Evolutionary conservation across 2,113 vertebrate genomes (phyloP), one percentile per base, ranked within the genome.

Genomic region (Tinamus guttatus): DNA sequence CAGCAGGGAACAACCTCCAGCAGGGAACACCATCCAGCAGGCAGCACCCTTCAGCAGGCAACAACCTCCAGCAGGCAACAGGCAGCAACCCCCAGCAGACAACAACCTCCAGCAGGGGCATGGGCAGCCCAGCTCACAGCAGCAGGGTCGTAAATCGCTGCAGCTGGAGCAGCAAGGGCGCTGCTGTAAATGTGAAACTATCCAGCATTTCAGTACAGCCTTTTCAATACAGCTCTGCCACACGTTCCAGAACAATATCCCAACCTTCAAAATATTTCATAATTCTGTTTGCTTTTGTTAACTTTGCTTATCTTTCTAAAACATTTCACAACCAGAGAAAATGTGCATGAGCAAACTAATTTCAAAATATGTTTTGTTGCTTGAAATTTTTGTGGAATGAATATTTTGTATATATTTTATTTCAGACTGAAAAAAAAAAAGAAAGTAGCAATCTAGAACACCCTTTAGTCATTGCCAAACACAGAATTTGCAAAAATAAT

Each of bases 261-360:
- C 81, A 75, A 81, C 28, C 3, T 13, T 63, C 22, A 41, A 3
- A 6, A 7, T 22, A 14, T 47, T 63, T 70, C 36, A 51, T 81
- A 43, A 19, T 30, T 1, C 52, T 16, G 45, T 24, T 69, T 68
- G 3, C 1, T 88, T 81, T 54, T 64, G 6, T 4, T 68, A 47
- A 6, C 1, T 86, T 77, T 81, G 80, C 27, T 11, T 2, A 60
- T 47, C 15, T 79, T 77, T 62, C 13, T 65, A 47, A 47, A 80
- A 28, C 0, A 54, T 58, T 43, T 89, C 68, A 30, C 19, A 58
- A 30, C 3, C 18, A 43, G 47, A 73, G 11, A 67, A 88, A 82
- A 45, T 9, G 69, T 47, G 4, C 2, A 70, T 0, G 5, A 34
- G 11, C 9, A 24, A 13, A 19, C 1, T 21, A 52, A 12, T 47